Base-by-base conservation (phyloP, 1,140 invertebrate genomes). In the Orussus abietinus region DNA sequence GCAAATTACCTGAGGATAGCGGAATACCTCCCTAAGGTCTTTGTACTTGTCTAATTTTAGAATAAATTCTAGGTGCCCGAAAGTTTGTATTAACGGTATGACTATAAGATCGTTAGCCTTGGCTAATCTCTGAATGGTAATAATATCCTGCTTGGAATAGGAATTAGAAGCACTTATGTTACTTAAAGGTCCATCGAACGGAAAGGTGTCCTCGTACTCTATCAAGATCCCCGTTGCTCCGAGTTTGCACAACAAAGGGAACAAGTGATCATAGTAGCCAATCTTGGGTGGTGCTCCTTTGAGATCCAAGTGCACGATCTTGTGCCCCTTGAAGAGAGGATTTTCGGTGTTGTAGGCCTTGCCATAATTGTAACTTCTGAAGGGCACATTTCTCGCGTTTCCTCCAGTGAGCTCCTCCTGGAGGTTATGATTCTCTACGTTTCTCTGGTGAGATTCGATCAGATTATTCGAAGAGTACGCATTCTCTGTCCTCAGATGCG, bases 201-300 rank as follows among this genome's bases (percentile, higher is more conserved):
- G 95, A 70, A 98, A 98, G 89, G 95, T 96, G 57, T 99, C 96
- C 74, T 98, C 96, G 75, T 96, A 98, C 69, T 98, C 96, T 37
- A 96, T 71, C 2, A 97, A 72, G 15, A 97, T 67, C 1, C 91
- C 92, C 30, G 89, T 97, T 1, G 88, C 90, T 12, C 86, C 91
- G 53, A 90, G 64, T 31, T 78, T 76, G 53, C 82, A 83, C 0
- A 96, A 59, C 40, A 91, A 69, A 3, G 83, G 82, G 33, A 96
- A 79, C 0, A 95, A 47, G 36, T 84, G 77, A 53, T 80, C 80
- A 21, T 90, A 79, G 64, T 83, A 87, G n/a, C 62, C 58, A 0
- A 90, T 55, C 48, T 80, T 84, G 0, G 88, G 87, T 2, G 92
- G 89, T 0, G 88, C 90, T 10, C 92, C 92, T 69, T 96, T 96